Evolutionary conservation across 1,140 invertebrate species (phyloP).

Genomic region (Dryas iulia): DNA sequence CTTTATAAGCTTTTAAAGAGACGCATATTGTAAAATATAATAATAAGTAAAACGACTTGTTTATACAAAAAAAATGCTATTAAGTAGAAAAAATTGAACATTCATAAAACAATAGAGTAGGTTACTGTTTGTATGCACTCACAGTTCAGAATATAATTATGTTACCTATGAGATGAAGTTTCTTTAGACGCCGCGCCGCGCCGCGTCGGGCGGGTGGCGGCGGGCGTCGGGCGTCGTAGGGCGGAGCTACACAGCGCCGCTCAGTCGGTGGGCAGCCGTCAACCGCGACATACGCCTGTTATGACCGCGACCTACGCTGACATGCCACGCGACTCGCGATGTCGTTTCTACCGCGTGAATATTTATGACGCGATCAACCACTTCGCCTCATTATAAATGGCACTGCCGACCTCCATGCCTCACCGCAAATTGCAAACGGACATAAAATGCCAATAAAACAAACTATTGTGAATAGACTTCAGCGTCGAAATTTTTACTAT

Average conservation of each 20-base stretch:
- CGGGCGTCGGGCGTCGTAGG: slow-evolving; percentile 58
- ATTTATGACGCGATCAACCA: slow-evolving; percentile 72
- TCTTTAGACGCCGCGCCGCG: slow-evolving; percentile 50
- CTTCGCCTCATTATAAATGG: slow-evolving; percentile 69
- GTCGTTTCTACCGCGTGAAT: slow-evolving; percentile 64
- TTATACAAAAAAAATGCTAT: neutral
- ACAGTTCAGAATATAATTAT: slow-evolving; percentile 37
- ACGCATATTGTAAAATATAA: neutral
- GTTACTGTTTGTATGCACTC: slow-evolving; percentile 61
- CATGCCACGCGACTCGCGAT: slow-evolving; percentile 73
- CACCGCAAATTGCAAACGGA: slow-evolving; percentile 47
- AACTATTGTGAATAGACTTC: slow-evolving; percentile 68
- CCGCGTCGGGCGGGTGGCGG: slow-evolving; percentile 50
- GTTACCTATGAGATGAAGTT: slow-evolving; percentile 74
- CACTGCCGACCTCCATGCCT: slow-evolving; percentile 62
- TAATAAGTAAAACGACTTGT: neutral
- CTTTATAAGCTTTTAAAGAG: neutral
- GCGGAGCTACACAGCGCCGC: slow-evolving; percentile 61
- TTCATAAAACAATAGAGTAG: neutral
- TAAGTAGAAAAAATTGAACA: neutral
- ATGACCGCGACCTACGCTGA: slow-evolving; percentile 35
- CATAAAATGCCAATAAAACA: slow-evolving; percentile 76
- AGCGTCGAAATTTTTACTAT: slow-evolving; percentile 62
- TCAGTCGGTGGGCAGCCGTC: slow-evolving; percentile 76
- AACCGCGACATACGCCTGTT: slow-evolving; percentile 43